Percentiles rank a stretch among this genome's conserved stretches.
Evolutionary conservation across 2,888 invertebrate genomes (phyloP).

Genomic region (Mayetiola destructor): DNA sequence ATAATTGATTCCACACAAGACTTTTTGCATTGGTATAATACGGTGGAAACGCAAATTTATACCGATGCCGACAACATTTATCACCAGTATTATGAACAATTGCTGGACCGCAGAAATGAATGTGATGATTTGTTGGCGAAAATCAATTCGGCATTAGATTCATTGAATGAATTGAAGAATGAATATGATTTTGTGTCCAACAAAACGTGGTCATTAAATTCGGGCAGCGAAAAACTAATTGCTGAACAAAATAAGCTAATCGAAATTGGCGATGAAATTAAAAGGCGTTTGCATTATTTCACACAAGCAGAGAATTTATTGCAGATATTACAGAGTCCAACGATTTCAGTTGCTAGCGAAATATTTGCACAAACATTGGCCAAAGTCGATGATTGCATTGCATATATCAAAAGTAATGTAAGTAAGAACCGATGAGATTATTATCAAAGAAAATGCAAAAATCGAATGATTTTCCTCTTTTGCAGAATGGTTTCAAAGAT

Average conservation of each 20-base stretch:
- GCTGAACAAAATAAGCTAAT: slow-evolving; percentile 77
- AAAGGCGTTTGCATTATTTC: slow-evolving; percentile 68
- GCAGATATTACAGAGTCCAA: slow-evolving; percentile 65
- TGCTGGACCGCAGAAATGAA: slow-evolving; percentile 50
- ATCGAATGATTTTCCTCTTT: slow-evolving; percentile 14
- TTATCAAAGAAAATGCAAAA: not conserved
- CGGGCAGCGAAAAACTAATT: slow-evolving; percentile 79
- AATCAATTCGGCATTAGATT: slow-evolving; percentile 54
- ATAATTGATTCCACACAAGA: slow-evolving; percentile 46
- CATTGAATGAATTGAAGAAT: slow-evolving; percentile 53
- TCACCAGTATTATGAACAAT: slow-evolving; percentile 53
- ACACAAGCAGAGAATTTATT: slow-evolving; percentile 67
- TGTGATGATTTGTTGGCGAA: slow-evolving; percentile 53
- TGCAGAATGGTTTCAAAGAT: slow-evolving; percentile 71
- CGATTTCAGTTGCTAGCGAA: slow-evolving; percentile 68
- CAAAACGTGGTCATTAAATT: slow-evolving; percentile 84
- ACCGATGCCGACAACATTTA: slow-evolving; percentile 55
- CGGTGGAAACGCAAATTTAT: slow-evolving; percentile 53
- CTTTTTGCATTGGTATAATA: slow-evolving; percentile 64
- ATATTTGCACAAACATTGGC: slow-evolving; percentile 67
- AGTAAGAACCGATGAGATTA: slow-evolving; percentile 27
- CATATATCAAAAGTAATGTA: slow-evolving; percentile 70
- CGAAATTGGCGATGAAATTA: slow-evolving; percentile 63
- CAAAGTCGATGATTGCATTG: slow-evolving; percentile 73
- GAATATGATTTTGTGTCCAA: slow-evolving; percentile 78